Conservation (phyloP, 2,113 vertebrate genomes). For the Spea multiplicata region DNA sequence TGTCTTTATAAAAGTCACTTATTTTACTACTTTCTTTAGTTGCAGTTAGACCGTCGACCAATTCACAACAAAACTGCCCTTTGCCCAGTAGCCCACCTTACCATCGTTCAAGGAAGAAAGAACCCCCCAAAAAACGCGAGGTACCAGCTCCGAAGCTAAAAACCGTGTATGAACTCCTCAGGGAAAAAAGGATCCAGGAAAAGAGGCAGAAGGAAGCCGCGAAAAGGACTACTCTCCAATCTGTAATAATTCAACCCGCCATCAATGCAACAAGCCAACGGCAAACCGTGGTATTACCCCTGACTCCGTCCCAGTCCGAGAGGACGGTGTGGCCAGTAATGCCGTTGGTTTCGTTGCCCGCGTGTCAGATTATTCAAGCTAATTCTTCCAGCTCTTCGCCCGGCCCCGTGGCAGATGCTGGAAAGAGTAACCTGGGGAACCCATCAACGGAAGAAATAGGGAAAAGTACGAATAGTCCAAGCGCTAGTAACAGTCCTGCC, state of each 20-base stretch:
- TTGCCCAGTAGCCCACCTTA: no score
- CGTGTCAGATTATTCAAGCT: slow-evolving; percentile 36
- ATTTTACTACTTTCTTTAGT: no score
- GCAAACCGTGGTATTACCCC: not conserved
- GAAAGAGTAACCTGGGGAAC: not conserved
- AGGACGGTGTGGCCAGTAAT: slow-evolving; percentile 2
- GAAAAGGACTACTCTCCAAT: slow-evolving; percentile 32
- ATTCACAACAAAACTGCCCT: no score
- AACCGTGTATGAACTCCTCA: slow-evolving; percentile 67
- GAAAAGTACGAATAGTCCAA: not conserved
- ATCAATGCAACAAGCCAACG: not conserved
- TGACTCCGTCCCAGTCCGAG: not conserved
- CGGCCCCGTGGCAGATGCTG: not conserved
- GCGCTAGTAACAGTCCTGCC: not conserved
- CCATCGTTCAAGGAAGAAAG: no score
- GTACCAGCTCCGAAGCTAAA: slow-evolving; percentile 57
- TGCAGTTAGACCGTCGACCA: no score
- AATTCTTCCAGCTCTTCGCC: not conserved
- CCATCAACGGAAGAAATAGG: not conserved
- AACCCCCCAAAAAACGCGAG: not conserved
- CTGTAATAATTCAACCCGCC: not conserved
- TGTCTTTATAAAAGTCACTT: no score
- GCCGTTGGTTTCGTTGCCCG: slow-evolving; percentile 9
- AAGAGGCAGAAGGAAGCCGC: slow-evolving; percentile 17
- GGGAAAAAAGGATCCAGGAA: slow-evolving; percentile 55